A percentile compares a stretch with the other conserved stretches of the same genome.
Evolutionary conservation across 1,140 invertebrate species (phyloP).

Genomic region (Euborellia annulipes): DNA sequence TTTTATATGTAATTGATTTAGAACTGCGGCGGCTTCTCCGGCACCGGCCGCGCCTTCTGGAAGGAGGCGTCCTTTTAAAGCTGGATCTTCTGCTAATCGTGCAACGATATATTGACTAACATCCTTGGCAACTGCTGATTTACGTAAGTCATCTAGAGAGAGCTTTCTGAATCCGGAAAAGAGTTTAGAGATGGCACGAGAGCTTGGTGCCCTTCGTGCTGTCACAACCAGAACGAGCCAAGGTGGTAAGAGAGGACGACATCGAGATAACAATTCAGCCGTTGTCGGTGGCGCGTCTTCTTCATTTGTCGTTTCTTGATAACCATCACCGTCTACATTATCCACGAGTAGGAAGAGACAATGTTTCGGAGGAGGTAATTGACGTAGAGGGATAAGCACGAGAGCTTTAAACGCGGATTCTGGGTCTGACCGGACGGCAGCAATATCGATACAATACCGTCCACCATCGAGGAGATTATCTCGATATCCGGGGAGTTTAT

Average conservation of each 20-base stretch:
- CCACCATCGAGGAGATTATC: constrained; percentile 28
- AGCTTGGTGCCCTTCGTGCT: constrained; percentile 45
- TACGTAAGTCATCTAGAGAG: constrained; percentile 74
- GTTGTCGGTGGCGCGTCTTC: constrained; percentile 42
- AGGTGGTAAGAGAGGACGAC: constrained; percentile 82
- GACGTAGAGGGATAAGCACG: constrained; percentile 69
- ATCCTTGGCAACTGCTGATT: constrained; percentile 75
- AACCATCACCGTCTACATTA: constrained; percentile 26
- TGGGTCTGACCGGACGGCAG: constrained; percentile 53
- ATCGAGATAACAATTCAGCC: constrained; percentile 69
- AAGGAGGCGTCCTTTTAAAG: too few relatives aligned
- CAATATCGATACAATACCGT: constrained; percentile 34
- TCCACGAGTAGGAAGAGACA: constrained; percentile 77
- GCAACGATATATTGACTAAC: constrained; percentile 91
- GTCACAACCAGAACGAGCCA: constrained; percentile 87
- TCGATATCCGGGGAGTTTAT: constrained; percentile 55
- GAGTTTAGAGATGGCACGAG: constrained; percentile 60
- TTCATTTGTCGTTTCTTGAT: constrained; percentile 22
- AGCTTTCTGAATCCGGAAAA: constrained; percentile 92
- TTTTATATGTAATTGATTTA: constrained; percentile 92
- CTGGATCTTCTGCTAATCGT: constrained; percentile 37
- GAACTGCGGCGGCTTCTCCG: constrained; percentile 57
- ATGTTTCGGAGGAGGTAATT: constrained; percentile 62
- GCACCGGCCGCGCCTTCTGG: too few relatives aligned
- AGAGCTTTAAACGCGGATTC: constrained; percentile 83